Base-by-base conservation (phyloP, 2,888 invertebrate genomes). In the Eristalis pertinax region DNA sequence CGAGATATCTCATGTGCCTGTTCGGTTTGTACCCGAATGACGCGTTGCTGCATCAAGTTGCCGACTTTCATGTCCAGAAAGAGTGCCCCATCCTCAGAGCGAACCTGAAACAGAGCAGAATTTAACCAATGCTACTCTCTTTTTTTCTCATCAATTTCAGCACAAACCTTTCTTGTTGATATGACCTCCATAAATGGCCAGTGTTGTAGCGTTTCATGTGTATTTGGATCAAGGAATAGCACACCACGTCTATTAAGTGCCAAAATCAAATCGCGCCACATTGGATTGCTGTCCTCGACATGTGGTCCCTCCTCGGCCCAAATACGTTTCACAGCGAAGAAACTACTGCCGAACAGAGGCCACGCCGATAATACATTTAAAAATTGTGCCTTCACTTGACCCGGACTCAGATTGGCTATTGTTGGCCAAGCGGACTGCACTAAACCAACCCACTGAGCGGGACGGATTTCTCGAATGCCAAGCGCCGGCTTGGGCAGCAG, bases 1-100 rank as follows among this genome's bases (percentile, higher is more conserved):
- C 99, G 96, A 68, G 98, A 98, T 90, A 99, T 98, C 94, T 99
- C 99, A 91, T 98, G 98, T 56, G 99, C 99, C 94, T 99, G 97
- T 93, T 99, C 98, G 0, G 99, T 99, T 93, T 99, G 99, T 90
- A 99, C 95, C 90, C 99, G 95, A 86, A 98, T 98, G 90, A 99
- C 98, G 90, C 98, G 95, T 94, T 99, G 99, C 92, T 98, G 98
- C 95, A 99, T 96, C 91, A 99, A 94, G 92, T 99, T 98, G 41
- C 99, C 99, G 91, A 98, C 97, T 93, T 99, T 99, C 96, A 99
- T 97, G 94, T 99, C 99, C 92, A 99, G 94, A 94, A 96, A 98
- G 85, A 98, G 94, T 1, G 97, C 96, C 89, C 98, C 98, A 92
- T 98, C 98, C 91, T 98, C 98, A 0, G 97, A 97, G 88, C 98